Conservation (phyloP, 2,113 vertebrate species). For the Chunga burmeisteri region DNA sequence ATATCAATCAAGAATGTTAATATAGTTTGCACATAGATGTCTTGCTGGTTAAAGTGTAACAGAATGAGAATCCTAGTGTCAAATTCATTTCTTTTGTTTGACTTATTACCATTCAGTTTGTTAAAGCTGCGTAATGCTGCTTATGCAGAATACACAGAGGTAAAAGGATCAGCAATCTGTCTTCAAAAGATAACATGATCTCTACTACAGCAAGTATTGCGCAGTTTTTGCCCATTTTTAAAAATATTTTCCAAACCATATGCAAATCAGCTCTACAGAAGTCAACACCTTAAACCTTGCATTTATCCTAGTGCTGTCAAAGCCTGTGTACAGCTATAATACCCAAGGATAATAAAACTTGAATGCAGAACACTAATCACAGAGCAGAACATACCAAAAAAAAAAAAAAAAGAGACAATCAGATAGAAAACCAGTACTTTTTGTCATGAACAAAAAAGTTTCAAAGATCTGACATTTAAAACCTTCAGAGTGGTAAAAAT, state of each 20-base stretch:
- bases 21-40: background rate
- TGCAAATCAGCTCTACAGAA: background rate
- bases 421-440: background rate
- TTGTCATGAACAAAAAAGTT: background rate
- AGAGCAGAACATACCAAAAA: background rate
- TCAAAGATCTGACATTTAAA: background rate
- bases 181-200: background rate
- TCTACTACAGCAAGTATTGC: background rate
- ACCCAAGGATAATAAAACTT: background rate
- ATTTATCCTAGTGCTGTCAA: background rate
- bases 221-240: background rate
- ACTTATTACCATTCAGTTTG: background rate
- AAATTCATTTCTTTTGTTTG: background rate
- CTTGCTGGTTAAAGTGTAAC: background rate
- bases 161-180: background rate
- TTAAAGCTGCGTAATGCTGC: background rate
- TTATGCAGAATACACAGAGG: background rate
- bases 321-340: background rate
- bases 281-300: background rate
- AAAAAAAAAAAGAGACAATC: background rate
- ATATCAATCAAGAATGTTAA: background rate
- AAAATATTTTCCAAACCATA: background rate
- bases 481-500: background rate
- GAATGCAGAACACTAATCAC: background rate
- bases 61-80: background rate